Conservation (phyloP, 2,888 invertebrate species). For the Drosophila recens region DNA sequence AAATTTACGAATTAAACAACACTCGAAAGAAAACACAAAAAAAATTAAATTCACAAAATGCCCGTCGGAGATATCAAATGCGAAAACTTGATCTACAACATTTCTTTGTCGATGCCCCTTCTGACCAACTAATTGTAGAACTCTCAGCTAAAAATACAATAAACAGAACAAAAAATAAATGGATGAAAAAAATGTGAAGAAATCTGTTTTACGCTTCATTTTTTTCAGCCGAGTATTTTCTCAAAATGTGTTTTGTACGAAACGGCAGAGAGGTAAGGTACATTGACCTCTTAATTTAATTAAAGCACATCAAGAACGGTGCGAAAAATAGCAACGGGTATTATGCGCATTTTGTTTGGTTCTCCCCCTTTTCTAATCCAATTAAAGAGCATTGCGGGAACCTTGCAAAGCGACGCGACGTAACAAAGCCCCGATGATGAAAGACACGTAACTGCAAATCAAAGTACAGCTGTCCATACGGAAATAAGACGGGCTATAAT, state of each 20-base stretch:
- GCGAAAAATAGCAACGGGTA: conserved; percentile 61
- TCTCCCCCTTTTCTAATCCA: conserved; percentile 66
- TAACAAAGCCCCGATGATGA: conserved; percentile 35
- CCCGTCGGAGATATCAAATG: conserved; percentile 38
- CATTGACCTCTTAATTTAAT: conserved; percentile 72
- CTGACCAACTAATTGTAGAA: conserved; percentile 55
- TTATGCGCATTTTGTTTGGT: conserved; percentile 57
- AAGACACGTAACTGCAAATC: conserved; percentile 57
- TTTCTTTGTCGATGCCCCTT: conserved; percentile 26
- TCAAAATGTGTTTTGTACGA: conserved; percentile 32
- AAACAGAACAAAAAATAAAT: not conserved
- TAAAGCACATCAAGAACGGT: conserved; percentile 54
- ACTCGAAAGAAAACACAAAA: conserved; percentile 32
- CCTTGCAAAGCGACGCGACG: conserved; percentile 52
- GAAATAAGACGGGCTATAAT: conserved; percentile 24
- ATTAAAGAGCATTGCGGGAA: conserved; percentile 66
- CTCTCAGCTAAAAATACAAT: conserved; percentile 36
- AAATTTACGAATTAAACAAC: conserved; percentile 45
- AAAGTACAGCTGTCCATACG: conserved; percentile 36
- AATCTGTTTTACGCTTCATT: conserved; percentile 23
- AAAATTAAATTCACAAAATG: conserved; percentile 30
- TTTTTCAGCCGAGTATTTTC: conserved; percentile 10
- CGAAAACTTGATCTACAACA: conserved; percentile 58
- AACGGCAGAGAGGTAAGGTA: conserved; percentile 43
- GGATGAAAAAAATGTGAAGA: conserved; percentile 21